phyloP scores from a whole-genome alignment of 2,888 invertebrate genomes.

The Pollenia angustigena region DNA sequence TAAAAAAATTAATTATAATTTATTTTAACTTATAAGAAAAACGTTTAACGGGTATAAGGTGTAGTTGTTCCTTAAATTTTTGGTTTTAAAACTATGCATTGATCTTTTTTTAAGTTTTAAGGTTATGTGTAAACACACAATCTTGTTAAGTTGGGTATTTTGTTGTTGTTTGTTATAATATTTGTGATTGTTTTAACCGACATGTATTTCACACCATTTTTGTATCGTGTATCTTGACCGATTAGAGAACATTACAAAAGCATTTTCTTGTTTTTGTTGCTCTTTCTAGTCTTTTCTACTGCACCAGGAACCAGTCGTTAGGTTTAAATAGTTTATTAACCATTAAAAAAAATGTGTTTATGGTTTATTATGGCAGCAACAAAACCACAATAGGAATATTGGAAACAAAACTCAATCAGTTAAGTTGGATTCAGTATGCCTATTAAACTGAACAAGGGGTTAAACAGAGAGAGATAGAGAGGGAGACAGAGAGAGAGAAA shows the following conservation, averaged over 20 bases:
- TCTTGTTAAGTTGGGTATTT: conserved; percentile 51
- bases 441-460: conserved; percentile 34
- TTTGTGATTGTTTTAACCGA: conserved; percentile 72
- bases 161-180: conserved; percentile 26
- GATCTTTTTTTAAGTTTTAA: conserved; percentile 43
- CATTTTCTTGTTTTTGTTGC: background rate
- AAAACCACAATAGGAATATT: conserved; percentile 31
- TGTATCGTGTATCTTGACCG: conserved; percentile 74
- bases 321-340: conserved; percentile 55
- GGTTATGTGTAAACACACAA: conserved; percentile 34
- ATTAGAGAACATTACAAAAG: conserved; percentile 56
- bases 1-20: too few relatives aligned
- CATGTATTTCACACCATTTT: conserved; percentile 80
- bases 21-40: background rate
- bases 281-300: background rate
- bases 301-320: conserved; percentile 15
- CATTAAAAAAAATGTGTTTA: conserved; percentile 56
- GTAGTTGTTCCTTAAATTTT: background rate
- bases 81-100: background rate
- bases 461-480: background rate
- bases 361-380: conserved; percentile 47
- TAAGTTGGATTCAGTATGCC: conserved; percentile 5
- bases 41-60: conserved; percentile 15
- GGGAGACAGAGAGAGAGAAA: too few relatives aligned
- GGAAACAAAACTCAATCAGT: conserved; percentile 53